A percentile compares a stretch with the other conserved stretches of the same genome.
Conservation (phyloP, 2,797 vertebrate genomes). For the Chiroxiphia lanceolata region DNA sequence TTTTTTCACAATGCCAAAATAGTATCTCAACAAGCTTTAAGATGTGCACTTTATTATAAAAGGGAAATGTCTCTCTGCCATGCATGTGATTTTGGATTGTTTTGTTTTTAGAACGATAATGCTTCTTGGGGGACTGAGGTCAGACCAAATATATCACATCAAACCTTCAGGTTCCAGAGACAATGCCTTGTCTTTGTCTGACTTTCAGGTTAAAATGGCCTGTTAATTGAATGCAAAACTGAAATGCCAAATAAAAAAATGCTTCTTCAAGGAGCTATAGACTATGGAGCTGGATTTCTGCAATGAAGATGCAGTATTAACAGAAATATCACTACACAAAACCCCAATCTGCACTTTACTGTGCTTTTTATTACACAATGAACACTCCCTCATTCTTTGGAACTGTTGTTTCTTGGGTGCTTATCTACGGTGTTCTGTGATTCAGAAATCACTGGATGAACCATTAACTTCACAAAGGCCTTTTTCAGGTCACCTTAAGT, state of each 20-base stretch:
- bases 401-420: neutral
- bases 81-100: neutral
- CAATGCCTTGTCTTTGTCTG: neutral
- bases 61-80: neutral
- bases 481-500: neutral
- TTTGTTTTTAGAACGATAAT: slow-evolving; percentile 1
- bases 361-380: neutral
- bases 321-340: neutral
- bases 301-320: neutral
- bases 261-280: neutral
- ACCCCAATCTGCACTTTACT: neutral
- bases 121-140: neutral
- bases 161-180: neutral
- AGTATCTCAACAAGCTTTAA: slow-evolving; percentile 5
- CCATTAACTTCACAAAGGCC: neutral
- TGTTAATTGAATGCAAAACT: neutral
- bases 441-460: slow-evolving; percentile 15
- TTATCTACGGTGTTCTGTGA: neutral
- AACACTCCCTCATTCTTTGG: neutral
- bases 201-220: neutral
- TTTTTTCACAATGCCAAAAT: neutral
- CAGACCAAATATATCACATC: neutral
- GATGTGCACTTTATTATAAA: neutral
- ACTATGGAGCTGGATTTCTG: neutral
- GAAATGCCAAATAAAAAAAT: neutral